Base-by-base conservation (phyloP, 2,797 vertebrate genomes). In the Setipinna tenuifilis region DNA sequence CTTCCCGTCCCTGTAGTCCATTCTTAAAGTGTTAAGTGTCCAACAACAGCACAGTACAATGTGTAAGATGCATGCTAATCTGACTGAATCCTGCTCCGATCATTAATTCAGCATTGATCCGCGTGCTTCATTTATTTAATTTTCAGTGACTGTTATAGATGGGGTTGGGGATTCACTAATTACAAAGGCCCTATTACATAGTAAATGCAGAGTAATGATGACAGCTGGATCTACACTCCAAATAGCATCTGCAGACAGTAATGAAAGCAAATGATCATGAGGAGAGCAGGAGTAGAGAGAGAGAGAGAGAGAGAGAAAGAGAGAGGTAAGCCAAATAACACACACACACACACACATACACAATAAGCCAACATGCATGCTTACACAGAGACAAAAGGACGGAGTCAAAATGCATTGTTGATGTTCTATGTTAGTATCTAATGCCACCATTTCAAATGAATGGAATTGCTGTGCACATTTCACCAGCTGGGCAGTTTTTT, bases 141-240 rank as follows among this genome's bases (percentile, higher is more conserved):
- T 86, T 78, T 88, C 86, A 57, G 81, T 54, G 82, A 82, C 84
- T 85, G 88, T 86, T 87, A 87, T 54, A 48, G 58, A 87, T 61
- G 71, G 90, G 87, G 87, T 90, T 86, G 50, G 83, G 87, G 85
- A 88, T 88, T 91, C 87, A 88, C 88, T 88, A 88, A 90, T 90
- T 89, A 87, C 88, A 90, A 87, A 92, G 89, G 41, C 83, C 65
- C 81, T 83, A 88, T 89, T 88, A 90, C 83, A 87, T 84, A 85
- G 82, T 83, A 89, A 91, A 92, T 89, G 88, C 88, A 89, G 90
- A 93, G 84, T 90, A 89, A 92, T 90, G 90, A 85, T 87, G 90
- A 91, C 88, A 88, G 87, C 87, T 57, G 41, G 82, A 86, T 88
- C 87, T 59, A 83, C 86, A 88, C 85, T 84, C 83, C 81, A 89